These are phyloP conservation scores for Eremobia ochroleuca DNA, from an alignment of 2,888 invertebrate genomes.

Conservation along the genomic window DNA sequence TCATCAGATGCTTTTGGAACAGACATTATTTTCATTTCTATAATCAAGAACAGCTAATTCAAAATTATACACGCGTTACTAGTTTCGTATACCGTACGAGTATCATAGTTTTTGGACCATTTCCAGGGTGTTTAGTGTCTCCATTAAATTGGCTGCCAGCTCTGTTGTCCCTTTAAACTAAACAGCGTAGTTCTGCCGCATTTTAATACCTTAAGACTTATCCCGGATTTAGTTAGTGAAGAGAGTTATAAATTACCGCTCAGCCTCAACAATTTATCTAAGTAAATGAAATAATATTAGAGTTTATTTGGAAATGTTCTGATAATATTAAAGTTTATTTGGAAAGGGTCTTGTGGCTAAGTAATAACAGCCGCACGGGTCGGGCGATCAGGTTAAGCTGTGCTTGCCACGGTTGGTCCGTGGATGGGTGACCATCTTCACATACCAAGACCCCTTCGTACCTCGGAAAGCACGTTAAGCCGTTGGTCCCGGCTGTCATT, in stretches of 20 bases:
- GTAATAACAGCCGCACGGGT: no score
- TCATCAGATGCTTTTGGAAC: not conserved
- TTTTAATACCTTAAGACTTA: constrained; percentile 60
- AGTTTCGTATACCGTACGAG: constrained; percentile 70
- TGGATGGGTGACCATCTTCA: no score
- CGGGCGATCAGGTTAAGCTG: no score
- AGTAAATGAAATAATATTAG: constrained; percentile 37
- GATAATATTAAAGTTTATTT: no score
- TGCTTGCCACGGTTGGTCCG: no score
- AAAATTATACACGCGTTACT: constrained; percentile 44
- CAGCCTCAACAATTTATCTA: constrained; percentile 37
- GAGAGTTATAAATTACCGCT: constrained; percentile 43
- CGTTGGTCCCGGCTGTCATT: no score
- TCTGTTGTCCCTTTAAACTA: constrained; percentile 67
- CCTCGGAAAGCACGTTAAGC: no score
- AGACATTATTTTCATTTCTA: not conserved
- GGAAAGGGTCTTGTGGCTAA: no score
- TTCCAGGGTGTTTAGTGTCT: constrained; percentile 73
- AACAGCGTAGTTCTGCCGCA: constrained; percentile 61
- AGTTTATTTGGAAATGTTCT: constrained; percentile 32
- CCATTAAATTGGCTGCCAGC: constrained; percentile 74
- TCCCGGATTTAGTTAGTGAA: constrained; percentile 35
- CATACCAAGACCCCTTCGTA: no score
- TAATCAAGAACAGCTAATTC: constrained; percentile 21
- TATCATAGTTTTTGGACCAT: constrained; percentile 68